These are phyloP conservation scores for Pollenia amentaria DNA, from an alignment of 2,888 invertebrate species.

Conservation along the genomic window DNA sequence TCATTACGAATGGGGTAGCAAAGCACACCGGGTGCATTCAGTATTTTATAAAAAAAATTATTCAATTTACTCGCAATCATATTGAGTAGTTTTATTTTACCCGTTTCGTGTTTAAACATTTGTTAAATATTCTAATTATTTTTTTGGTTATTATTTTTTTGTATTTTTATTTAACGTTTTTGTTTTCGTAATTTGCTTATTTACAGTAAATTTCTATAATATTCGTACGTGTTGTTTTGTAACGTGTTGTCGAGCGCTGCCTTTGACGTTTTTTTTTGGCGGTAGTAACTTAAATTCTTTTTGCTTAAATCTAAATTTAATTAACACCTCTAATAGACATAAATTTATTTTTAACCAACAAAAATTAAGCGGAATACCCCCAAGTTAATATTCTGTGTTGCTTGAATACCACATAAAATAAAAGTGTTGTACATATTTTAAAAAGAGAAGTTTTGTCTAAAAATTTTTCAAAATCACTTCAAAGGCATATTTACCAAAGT, in stretches of 20 bases:
- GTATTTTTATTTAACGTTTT: constrained; percentile 19
- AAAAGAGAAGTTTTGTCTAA: not conserved
- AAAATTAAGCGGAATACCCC: not conserved
- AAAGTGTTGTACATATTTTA: not conserved
- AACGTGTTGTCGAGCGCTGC: not conserved
- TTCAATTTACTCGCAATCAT: constrained; percentile 48
- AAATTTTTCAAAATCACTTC: not conserved
- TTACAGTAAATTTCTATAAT: constrained; percentile 18
- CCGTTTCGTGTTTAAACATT: constrained; percentile 58
- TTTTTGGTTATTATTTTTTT: constrained; percentile 48
- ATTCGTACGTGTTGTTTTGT: not conserved
- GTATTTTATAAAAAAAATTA: constrained; percentile 54
- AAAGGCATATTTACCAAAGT: not conserved
- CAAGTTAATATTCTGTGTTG: not conserved
- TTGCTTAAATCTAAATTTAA: not conserved
- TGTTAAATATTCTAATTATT: constrained; percentile 47
- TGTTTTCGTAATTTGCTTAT: constrained; percentile 27
- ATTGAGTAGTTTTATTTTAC: constrained; percentile 41
- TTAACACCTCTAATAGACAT: constrained; percentile 7
- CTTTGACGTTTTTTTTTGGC: not conserved
- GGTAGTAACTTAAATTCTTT: too few relatives aligned
- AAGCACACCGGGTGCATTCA: too few relatives aligned
- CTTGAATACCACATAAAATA: not conserved
- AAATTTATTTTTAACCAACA: not conserved
- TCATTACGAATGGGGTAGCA: too few relatives aligned